Evolutionary conservation across 1,140 invertebrate genomes (phyloP), one percentile per base, ranked within the genome.

Genomic region (Geopemphigus sp.): DNA sequence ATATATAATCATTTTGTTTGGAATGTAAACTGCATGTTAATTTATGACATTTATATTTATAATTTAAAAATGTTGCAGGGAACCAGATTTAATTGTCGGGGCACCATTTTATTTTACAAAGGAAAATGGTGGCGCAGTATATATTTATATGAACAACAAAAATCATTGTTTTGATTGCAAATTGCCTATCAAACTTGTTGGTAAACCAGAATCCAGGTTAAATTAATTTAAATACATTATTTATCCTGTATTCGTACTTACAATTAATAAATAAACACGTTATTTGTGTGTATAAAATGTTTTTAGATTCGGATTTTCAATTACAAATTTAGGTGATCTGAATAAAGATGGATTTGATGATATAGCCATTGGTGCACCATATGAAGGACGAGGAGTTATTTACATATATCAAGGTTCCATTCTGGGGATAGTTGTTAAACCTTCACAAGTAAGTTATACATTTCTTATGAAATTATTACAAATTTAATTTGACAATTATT

Each of bases 281-380:
- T 1, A 70, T 8, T 53, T 10, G 22, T 72, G 6, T 1, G 8
- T 39, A 1, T 53, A 0, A 12, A 15, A n/a, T 39, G 32, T 39
- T 57, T 80, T 80, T 50, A 85, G 93, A 81, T 97, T 96, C 86
- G 95, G 95, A 8, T 91, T 96, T 82, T 89, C 96, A 0, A 87
- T 98, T 80, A 89, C 95, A 3, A 92, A 92, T 84, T 86, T 95
- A 29, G 94, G 95, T 50, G 96, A 98, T 85, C 87, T 98, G 12
- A 97, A 98, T 84, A 93, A 93, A 85, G 96, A 98, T 85, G 91
- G 92, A 0, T 95, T 90, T 84, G 92, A 93, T 83, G 96, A 98
- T 85, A 87, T 98, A 64, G 95, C 94, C 0, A 90, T 98, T 76
- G 96, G 96, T 22, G 95, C 95, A 29, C 96, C 95, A 0, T 97